phyloP scores from a whole-genome alignment of 2,113 vertebrate species.

The Anas platyrhynchos region DNA sequence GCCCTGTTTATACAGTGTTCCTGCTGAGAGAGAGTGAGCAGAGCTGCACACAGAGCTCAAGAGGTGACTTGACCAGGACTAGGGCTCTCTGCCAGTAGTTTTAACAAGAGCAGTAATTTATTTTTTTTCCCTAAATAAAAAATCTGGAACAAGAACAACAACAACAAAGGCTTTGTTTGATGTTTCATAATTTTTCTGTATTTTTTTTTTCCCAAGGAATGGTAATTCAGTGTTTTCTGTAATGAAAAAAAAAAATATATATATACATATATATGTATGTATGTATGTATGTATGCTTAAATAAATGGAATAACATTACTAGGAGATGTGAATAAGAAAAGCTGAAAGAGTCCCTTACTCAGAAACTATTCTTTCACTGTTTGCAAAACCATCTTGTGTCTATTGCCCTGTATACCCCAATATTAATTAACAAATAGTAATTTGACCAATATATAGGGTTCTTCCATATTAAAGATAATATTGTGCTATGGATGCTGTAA shows the following conservation, averaged over 20 bases:
- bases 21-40: not conserved
- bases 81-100: fast-evolving
- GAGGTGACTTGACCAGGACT: not conserved
- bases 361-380: not conserved
- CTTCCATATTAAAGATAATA: not conserved
- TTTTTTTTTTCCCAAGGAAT: not conserved
- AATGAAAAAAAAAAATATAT: not conserved
- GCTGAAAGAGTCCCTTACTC: not conserved
- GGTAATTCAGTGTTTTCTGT: not conserved
- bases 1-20: not conserved
- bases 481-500: not conserved
- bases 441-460: not conserved
- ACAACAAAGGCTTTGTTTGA: not conserved
- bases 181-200: not conserved
- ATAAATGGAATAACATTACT: not conserved
- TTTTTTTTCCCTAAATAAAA: not conserved
- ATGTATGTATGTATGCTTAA: not conserved
- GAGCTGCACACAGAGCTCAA: not conserved
- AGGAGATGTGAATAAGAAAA: not conserved
- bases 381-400: not conserved
- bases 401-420: not conserved
- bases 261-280: too few relatives aligned
- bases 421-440: not conserved
- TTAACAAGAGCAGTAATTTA: not conserved
- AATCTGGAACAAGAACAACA: not conserved